Evolutionary conservation across 2,888 invertebrate genomes (phyloP).

Genomic region (Leptarthrus brevirostris): DNA sequence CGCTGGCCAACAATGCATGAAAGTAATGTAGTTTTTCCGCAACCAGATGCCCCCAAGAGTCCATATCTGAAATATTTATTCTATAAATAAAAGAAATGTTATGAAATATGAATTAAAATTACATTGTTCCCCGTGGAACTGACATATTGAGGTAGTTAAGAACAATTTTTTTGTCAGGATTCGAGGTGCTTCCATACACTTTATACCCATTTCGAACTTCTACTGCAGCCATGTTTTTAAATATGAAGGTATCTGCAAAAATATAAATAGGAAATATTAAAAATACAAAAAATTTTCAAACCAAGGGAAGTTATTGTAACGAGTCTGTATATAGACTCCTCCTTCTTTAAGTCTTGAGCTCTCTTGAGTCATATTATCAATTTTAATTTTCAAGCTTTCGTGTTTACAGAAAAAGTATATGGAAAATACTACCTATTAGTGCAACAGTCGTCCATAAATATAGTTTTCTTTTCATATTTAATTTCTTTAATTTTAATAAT

Average conservation of each 20-base stretch:
- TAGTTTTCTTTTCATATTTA: too few relatives aligned
- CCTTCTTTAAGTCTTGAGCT: too few relatives aligned
- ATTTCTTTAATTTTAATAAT: too few relatives aligned
- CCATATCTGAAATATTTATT: slow-evolving; percentile 74
- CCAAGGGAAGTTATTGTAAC: too few relatives aligned
- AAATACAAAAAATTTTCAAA: too few relatives aligned
- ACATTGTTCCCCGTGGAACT: slow-evolving; percentile 82
- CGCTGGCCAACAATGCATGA: slow-evolving; percentile 86
- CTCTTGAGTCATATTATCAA: too few relatives aligned
- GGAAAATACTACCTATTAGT: too few relatives aligned
- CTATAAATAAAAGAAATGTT: neutral
- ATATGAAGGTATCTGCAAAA: neutral
- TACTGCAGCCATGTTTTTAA: slow-evolving; percentile 70
- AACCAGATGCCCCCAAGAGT: slow-evolving; percentile 88
- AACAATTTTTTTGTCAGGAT: slow-evolving; percentile 70
- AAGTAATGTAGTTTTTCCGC: slow-evolving; percentile 89
- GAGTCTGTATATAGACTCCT: too few relatives aligned
- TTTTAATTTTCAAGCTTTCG: too few relatives aligned
- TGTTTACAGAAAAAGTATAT: too few relatives aligned
- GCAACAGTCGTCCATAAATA: too few relatives aligned
- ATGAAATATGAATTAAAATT: slow-evolving; percentile 58
- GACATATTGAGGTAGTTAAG: slow-evolving; percentile 79
- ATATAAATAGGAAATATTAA: too few relatives aligned
- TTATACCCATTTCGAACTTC: slow-evolving; percentile 77
- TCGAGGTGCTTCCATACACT: slow-evolving; percentile 72